Base-by-base conservation (phyloP, 2,113 vertebrate genomes). In the Muscicapa adusta region DNA sequence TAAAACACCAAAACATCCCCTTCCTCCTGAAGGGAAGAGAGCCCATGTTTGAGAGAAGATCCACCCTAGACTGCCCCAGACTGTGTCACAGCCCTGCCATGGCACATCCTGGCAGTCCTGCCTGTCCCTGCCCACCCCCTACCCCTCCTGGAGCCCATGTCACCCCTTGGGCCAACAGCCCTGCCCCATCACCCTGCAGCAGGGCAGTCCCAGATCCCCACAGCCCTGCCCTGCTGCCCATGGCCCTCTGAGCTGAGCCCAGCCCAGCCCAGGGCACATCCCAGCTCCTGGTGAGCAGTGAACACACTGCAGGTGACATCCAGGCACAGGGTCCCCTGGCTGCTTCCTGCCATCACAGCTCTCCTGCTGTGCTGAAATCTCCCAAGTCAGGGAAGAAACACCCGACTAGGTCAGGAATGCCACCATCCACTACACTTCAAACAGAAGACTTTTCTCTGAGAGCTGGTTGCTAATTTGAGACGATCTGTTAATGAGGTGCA, bases 141-240 rank as follows among this genome's bases (percentile, higher is more conserved):
- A 18, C 5, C 0, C 0, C 24, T 36, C 28, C 15, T 61, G 54
- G 40, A 19, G 16, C 38, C 29, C 7, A 2, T 8, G 33, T n/a
- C 40, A 24, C 34, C 19, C 33, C 45, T 34, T 3, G 7, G 54
- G 43, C 54, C 18, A 4, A 5, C 82, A 60, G 50, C 22, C 31
- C 63, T 66, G 53, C 4, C 15, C 54, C 15, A 3, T 40, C 22
- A 5, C 42, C 42, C 42, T 4, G 6, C 63, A 80, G 51, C 0
- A 1, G 48, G 28, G 42, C 8, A 3, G 4, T 33, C 43, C 33
- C 42, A 38, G 47, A 26, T 25, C 12, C 29, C 15, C 63, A 36
- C 8, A 25, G 51, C 42, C 53, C 26, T 57, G 20, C 54, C 42
- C 62, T 66, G 18, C 53, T 18, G 3, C 36, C 56, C 40, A 4